Conservation (phyloP, 2,888 invertebrate genomes). For the Oscheius sp. region DNA sequence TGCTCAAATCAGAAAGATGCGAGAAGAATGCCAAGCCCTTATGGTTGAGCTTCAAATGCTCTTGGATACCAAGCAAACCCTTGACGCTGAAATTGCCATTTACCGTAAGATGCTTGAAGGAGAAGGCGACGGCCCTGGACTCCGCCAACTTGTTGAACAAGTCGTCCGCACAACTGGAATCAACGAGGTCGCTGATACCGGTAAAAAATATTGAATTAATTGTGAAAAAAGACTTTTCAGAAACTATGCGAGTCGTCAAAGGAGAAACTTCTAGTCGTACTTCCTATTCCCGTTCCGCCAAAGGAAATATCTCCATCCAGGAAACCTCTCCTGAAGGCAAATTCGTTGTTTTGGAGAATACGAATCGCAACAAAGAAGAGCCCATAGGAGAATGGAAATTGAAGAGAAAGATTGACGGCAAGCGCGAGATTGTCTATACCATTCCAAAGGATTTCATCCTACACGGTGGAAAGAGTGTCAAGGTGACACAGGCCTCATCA, state of each 20-base stretch:
- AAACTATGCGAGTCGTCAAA: constrained; percentile 66
- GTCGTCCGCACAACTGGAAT: constrained; percentile 70
- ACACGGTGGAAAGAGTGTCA: constrained; percentile 65
- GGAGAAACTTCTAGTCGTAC: constrained; percentile 74
- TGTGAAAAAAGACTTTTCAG: constrained; percentile 39
- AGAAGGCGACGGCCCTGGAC: constrained; percentile 73
- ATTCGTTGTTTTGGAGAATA: constrained; percentile 73
- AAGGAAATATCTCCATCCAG: constrained; percentile 73
- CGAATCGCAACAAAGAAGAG: constrained; percentile 72
- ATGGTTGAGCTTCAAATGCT: constrained; percentile 72
- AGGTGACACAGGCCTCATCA: constrained; percentile 38
- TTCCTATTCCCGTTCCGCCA: constrained; percentile 74
- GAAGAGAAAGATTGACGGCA: constrained; percentile 71
- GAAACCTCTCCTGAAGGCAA: constrained; percentile 73
- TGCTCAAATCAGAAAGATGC: constrained; percentile 70
- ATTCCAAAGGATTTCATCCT: constrained; percentile 68
- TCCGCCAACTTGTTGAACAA: constrained; percentile 70
- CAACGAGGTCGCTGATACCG: constrained; percentile 64
- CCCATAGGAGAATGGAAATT: constrained; percentile 71
- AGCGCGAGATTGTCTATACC: constrained; percentile 68
- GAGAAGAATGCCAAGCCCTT: constrained; percentile 71
- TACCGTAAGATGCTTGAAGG: constrained; percentile 75
- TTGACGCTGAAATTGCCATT: constrained; percentile 75
- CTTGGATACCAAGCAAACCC: constrained; percentile 73
- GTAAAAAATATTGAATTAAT: constrained; percentile 32